A percentile compares a stretch with the other conserved stretches of the same genome.
phyloP scores from a whole-genome alignment of 2,113 vertebrate genomes.

The Salvelinus namaycush region DNA sequence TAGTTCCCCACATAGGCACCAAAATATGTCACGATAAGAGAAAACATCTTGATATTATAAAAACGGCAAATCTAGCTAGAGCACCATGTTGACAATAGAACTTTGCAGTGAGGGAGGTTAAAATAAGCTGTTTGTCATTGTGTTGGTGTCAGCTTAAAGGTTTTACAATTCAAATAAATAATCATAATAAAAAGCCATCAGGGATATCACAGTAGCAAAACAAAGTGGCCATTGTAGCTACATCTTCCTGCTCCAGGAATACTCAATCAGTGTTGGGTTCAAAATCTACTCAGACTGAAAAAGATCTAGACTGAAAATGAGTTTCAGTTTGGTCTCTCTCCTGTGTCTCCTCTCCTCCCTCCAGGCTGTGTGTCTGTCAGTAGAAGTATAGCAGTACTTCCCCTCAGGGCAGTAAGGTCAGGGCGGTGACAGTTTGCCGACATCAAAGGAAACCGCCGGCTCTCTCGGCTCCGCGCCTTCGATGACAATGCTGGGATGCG shows the following conservation, averaged over 20 bases:
- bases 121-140: conserved; percentile 33
- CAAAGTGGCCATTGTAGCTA: not conserved
- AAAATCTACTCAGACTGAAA: not conserved
- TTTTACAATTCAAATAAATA: conserved; percentile 54
- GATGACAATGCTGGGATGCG: conserved; percentile 56
- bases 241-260: not conserved
- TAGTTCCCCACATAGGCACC: conserved; percentile 78
- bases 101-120: conserved; percentile 3
- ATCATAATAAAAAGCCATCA: conserved; percentile 11
- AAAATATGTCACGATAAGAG: conserved; percentile 66
- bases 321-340: not conserved
- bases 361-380: not conserved
- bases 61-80: conserved; percentile 68
- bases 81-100: conserved; percentile 73
- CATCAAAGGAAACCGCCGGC: conserved; percentile 56
- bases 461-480: conserved; percentile 49
- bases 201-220: not conserved
- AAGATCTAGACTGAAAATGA: not conserved
- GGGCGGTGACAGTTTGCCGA: conserved; percentile 56
- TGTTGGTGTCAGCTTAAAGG: conserved; percentile 32
- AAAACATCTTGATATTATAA: conserved; percentile 64
- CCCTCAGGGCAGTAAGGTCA: conserved; percentile 33
- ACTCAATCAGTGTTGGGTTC: not conserved
- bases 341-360: not conserved
- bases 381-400: not conserved